Evolutionary conservation across 2,888 invertebrate species (phyloP), one percentile per base, ranked within the genome.

Genomic region (Acleris laterana): DNA sequence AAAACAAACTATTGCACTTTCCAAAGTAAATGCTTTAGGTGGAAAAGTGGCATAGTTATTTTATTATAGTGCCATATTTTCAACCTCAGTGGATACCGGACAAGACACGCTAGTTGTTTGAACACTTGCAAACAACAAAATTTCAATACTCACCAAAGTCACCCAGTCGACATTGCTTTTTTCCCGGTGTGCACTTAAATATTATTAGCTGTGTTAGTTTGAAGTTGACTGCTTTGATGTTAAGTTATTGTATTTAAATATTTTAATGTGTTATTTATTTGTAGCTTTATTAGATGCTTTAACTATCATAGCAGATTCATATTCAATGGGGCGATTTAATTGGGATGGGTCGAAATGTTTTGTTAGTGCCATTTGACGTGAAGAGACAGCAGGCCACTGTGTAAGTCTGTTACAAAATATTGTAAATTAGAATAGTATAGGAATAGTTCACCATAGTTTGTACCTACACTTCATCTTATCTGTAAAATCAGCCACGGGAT

Each of bases 251-350:
- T 91, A 90, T 89, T 88, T 86, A 84, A 87, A 93, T 92, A 93
- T 92, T 91, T 90, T 93, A 93, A 90, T 83, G 85, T 88, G 93
- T 93, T 93, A 92, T 93, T 93, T 91, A 93, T 92, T 92, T 89
- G 84, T 93, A 92, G 93, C 91, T 91, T 90, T 89, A 91, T 86
- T 77, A 79, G 78, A 84, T 81, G 90, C 90, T 91, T 90, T 87
- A 87, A 89, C 76, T 85, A 83, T 81, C 72, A 68, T 83, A 85
- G 78, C 78, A 81, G 72, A 76, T 55, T 59, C 65, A 56, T 61
- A 55, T 65, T 56, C 28, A 56, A 13, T 17, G 44, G 49, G 44
- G 56, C 25, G 44, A 28, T 44, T 56, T 38, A n/a, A 55, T 50
- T 56, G 17, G 49, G 19, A 9, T 25, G 28, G 42, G 53, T 38